Base-by-base conservation (phyloP, 35 echinoderm and acorn worm species). In the Stichopus chloronotus region DNA sequence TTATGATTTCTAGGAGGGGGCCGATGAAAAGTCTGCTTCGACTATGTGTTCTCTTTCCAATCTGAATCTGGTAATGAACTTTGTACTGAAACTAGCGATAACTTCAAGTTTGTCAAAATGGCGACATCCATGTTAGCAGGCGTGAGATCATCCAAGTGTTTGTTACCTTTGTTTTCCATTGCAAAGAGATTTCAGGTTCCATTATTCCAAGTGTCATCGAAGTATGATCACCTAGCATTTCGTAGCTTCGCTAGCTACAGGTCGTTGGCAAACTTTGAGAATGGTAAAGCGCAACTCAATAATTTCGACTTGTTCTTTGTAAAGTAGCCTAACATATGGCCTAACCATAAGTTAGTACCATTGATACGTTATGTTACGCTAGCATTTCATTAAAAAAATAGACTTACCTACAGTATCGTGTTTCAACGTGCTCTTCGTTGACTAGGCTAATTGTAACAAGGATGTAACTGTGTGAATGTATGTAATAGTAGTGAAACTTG, bases 81-180 rank as follows among this genome's bases (percentile, higher is more conserved):
- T 74, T 7, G 7, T 74, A 20, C 19, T n/a, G 69, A 74, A 74
- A 20, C 69, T 74, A n/a, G 69, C 22, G 17, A 74, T 61, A 61
- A 61, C 59, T 61, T 61, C 59, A 61, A 61, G 59, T 20, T 74
- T 21, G 69, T 74, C 82, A 92, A 92, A 92, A 92, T 92, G 91
- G 91, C 91, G 79, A 52, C 91, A 10, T 65, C 91, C 91, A 52
- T 92, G 59, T 21, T 59, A 20, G 43, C 57, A 19, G 78, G 91
- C 91, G 43, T 92, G 91, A 82, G 78, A 52, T 57, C 61, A 8
- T 60, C 78, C 8, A 82, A 81, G 63, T 57, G 78, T 60, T 17
- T 92, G 4, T 20, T 92, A 53, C 91, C 91, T 20, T 52, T 92
- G 91, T 25, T 82, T 80, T 83, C 81, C 59, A 52, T 79, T 8